A percentile compares a stretch with the other conserved stretches of the same genome.
Conservation (phyloP, 2,797 vertebrate species). For the Pseudomugil tenellus region DNA sequence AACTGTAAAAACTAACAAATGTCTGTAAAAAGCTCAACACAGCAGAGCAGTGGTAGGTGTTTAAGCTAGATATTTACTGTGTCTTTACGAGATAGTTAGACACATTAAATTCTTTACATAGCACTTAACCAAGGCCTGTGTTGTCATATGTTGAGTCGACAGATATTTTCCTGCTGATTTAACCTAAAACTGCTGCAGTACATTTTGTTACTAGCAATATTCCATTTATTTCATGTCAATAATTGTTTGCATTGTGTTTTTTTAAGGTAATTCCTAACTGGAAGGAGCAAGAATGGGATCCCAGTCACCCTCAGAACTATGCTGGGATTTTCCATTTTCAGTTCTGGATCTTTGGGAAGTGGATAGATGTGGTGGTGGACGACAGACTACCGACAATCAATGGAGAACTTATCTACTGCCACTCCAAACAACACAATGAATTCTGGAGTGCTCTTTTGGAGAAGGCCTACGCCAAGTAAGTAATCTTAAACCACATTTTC, state of each 20-base stretch:
- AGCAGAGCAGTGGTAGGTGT: neutral
- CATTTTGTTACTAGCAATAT: neutral
- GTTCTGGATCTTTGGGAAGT: conserved; percentile 93
- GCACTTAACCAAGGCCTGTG: neutral
- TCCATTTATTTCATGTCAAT: too few species aligned
- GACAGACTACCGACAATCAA: conserved; percentile 90
- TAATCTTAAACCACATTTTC: neutral
- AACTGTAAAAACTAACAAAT: neutral
- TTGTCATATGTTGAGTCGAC: too few species aligned
- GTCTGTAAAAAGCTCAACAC: neutral
- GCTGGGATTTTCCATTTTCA: conserved; percentile 93
- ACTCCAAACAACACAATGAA: conserved; percentile 89
- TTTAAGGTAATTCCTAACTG: conserved; percentile 89
- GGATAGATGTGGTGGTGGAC: conserved; percentile 93
- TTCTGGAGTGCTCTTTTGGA: conserved; percentile 96
- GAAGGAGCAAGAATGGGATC: conserved; percentile 92
- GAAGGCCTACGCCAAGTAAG: conserved; percentile 97
- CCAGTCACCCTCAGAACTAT: conserved; percentile 83
- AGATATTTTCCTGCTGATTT: too few species aligned
- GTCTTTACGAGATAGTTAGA: neutral
- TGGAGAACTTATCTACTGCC: conserved; percentile 90
- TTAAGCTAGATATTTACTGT: neutral
- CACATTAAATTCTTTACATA: neutral
- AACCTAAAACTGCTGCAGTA: neutral
- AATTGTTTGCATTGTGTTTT: neutral